Evolutionary conservation across 2,888 invertebrate genomes (phyloP).

Genomic region (Acrobasis suavella): DNA sequence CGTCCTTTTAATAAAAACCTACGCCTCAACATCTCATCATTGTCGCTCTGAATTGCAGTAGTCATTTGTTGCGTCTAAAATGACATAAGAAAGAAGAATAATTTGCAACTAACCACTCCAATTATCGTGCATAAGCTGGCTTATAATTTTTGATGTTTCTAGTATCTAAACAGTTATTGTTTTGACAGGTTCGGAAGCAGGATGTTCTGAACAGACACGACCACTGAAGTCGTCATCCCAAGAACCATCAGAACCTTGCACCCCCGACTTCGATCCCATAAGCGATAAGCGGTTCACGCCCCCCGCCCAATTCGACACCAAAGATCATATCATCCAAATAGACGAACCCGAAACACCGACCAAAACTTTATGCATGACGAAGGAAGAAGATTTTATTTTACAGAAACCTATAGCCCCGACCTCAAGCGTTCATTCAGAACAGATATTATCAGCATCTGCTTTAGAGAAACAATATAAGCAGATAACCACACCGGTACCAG

Average conservation of each 20-base stretch:
- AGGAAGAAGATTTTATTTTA: slow-evolving; percentile 58
- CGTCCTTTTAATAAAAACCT: too few species aligned
- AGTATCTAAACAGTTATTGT: not conserved
- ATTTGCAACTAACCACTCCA: too few species aligned
- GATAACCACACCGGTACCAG: slow-evolving; percentile 34
- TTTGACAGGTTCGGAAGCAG: slow-evolving; percentile 54
- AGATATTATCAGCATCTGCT: slow-evolving; percentile 66
- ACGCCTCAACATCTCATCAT: too few species aligned
- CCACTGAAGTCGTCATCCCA: slow-evolving; percentile 58
- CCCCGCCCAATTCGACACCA: slow-evolving; percentile 51
- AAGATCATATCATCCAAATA: slow-evolving; percentile 63
- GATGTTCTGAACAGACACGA: slow-evolving; percentile 54
- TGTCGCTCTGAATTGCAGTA: not conserved
- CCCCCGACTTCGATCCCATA: slow-evolving; percentile 51
- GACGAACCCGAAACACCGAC: slow-evolving; percentile 62
- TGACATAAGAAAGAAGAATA: too few species aligned
- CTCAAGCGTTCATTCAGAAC: slow-evolving; percentile 56
- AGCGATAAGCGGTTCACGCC: slow-evolving; percentile 48
- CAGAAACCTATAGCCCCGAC: slow-evolving; percentile 70
- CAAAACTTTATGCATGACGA: slow-evolving; percentile 59
- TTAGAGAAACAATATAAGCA: slow-evolving; percentile 56
- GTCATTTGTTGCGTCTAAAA: not conserved
- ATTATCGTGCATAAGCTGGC: too few species aligned
- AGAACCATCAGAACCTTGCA: slow-evolving; percentile 59
- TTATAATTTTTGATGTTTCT: too few species aligned